A percentile compares a stretch with the other conserved stretches of the same genome.
Evolutionary conservation across 2,797 vertebrate genomes (phyloP).

Genomic region (Amblyraja radiata): DNA sequence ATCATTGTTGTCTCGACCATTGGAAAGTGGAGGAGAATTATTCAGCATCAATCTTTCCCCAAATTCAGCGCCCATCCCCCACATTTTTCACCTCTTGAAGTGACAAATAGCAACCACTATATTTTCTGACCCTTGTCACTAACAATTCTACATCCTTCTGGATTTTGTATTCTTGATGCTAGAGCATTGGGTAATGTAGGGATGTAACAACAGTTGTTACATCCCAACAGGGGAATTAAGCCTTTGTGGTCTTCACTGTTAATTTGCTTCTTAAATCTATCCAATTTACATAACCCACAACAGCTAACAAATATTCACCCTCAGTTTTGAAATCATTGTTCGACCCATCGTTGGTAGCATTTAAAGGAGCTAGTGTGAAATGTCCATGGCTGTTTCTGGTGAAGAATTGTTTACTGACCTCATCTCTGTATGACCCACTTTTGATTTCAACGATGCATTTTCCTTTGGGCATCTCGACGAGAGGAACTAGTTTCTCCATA

Average conservation of each 20-base stretch:
- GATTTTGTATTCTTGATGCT: not conserved
- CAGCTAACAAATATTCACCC: not conserved
- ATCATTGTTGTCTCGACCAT: not conserved
- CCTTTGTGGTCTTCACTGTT: not conserved
- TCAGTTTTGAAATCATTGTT: not conserved
- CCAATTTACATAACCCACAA: not conserved
- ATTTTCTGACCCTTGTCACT: not conserved
- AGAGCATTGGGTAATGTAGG: not conserved
- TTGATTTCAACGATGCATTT: not conserved
- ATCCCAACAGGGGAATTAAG: no score
- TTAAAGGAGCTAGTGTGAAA: not conserved
- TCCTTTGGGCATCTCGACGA: not conserved
- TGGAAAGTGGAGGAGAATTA: not conserved
- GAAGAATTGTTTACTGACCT: not conserved
- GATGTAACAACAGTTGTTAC: not conserved
- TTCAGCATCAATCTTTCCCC: not conserved
- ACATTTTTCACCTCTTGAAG: not conserved
- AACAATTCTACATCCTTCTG: not conserved
- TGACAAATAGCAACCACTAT: not conserved
- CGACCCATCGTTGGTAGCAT: not conserved
- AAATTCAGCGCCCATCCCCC: not conserved
- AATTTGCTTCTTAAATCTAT: not conserved
- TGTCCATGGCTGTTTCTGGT: not conserved
- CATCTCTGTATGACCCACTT: not conserved
- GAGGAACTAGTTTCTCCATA: not conserved